These are phyloP conservation scores for Hirundo rustica DNA, from an alignment of 2,797 vertebrate species.

Conservation along the genomic window DNA sequence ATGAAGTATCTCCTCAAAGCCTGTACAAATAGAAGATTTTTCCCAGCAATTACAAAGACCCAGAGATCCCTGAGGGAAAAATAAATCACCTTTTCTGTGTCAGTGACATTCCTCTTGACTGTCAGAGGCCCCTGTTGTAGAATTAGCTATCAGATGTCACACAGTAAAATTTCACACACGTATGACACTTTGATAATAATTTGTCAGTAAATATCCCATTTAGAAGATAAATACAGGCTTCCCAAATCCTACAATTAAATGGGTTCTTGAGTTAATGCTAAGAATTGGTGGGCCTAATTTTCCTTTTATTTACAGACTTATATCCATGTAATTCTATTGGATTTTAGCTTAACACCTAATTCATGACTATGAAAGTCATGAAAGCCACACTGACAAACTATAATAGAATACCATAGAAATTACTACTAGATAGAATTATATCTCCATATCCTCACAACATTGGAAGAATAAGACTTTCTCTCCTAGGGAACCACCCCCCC, in stretches of 20 bases:
- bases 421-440: neutral
- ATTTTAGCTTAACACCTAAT: neutral
- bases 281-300: neutral
- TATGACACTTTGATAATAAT: neutral
- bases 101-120: neutral
- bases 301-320: neutral
- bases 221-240: neutral
- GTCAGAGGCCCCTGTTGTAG: neutral
- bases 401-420: neutral
- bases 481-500: too few species aligned
- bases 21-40: neutral
- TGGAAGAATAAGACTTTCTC: neutral
- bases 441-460: neutral
- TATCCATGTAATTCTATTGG: neutral
- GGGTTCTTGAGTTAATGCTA: neutral
- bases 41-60: neutral
- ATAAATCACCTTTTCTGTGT: neutral
- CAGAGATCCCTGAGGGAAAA: neutral
- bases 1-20: neutral
- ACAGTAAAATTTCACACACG: neutral
- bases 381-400: neutral
- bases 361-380: neutral
- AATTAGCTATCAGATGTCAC: neutral
- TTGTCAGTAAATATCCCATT: conserved; percentile 10
- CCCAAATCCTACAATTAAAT: neutral